Evolutionary conservation across 1,140 invertebrate genomes (phyloP).

Genomic region (Drosophila arizonae): DNA sequence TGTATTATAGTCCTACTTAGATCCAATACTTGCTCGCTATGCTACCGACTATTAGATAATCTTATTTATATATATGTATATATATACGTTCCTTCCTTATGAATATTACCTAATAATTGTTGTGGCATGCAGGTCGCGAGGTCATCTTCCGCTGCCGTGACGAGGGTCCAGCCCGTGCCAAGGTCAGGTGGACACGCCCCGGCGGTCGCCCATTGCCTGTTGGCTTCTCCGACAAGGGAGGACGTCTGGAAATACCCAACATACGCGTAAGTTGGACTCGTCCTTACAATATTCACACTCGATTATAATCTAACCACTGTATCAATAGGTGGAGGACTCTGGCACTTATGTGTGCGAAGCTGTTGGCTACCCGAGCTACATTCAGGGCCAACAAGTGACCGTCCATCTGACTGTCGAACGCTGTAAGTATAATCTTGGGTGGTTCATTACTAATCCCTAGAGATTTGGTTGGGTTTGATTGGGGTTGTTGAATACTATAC

Average conservation of each 20-base stretch:
- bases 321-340: constrained; percentile 86
- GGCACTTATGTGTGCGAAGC: constrained; percentile 94
- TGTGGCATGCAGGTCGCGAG: constrained; percentile 87
- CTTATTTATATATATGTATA: not conserved
- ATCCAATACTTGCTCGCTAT: constrained; percentile 30
- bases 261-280: constrained; percentile 86
- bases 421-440: constrained; percentile 85
- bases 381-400: constrained; percentile 84
- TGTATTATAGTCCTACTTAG: constrained; percentile 13
- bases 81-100: too few relatives aligned
- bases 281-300: too few relatives aligned
- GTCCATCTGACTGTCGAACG: constrained; percentile 88
- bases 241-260: constrained; percentile 92
- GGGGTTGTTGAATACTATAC: not conserved
- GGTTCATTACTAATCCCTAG: not conserved
- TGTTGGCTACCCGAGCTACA: constrained; percentile 84
- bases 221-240: constrained; percentile 88
- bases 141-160: constrained; percentile 96
- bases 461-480: not conserved
- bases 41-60: constrained; percentile 12
- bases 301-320: too few relatives aligned
- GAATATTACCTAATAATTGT: not conserved
- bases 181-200: constrained; percentile 90
- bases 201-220: constrained; percentile 88
- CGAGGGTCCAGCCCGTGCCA: constrained; percentile 89